Percentiles rank a stretch among this genome's conserved stretches.
phyloP scores from a whole-genome alignment of 2,888 invertebrate genomes.

The Isoperla grammatica region DNA sequence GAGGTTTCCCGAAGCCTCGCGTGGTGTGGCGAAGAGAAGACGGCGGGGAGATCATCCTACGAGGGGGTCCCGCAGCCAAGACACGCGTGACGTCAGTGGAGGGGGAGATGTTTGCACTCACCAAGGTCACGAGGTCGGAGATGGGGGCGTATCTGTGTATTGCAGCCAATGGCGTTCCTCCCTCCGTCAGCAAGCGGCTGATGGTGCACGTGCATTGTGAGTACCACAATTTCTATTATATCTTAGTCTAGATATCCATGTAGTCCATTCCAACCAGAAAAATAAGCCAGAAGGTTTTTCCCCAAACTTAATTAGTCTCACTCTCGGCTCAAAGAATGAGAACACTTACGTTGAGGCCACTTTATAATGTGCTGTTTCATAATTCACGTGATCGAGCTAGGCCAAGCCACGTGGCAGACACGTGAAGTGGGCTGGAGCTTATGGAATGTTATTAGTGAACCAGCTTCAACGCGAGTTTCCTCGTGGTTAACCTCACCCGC shows the following conservation, averaged over 20 bases:
- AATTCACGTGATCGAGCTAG: too few species aligned
- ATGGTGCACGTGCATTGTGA: constrained; percentile 89
- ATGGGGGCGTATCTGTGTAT: constrained; percentile 87
- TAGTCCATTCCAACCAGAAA: too few species aligned
- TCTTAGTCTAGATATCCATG: too few species aligned
- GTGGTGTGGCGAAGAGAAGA: constrained; percentile 85
- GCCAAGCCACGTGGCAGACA: too few species aligned
- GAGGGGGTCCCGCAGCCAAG: constrained; percentile 66
- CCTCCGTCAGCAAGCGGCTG: constrained; percentile 83
- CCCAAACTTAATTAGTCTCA: too few species aligned
- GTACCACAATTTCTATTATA: constrained; percentile 44
- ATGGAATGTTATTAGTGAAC: not conserved
- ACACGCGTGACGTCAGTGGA: constrained; percentile 68
- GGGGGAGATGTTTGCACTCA: constrained; percentile 73
- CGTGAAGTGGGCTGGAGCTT: not conserved
- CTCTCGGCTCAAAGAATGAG: too few species aligned
- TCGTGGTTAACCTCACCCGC: not conserved
- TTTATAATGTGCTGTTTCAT: too few species aligned
- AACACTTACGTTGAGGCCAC: too few species aligned
- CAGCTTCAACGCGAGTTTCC: not conserved
- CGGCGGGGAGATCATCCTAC: constrained; percentile 72
- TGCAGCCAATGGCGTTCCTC: constrained; percentile 82
- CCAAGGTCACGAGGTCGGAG: constrained; percentile 83
- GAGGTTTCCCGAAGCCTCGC: constrained; percentile 77
- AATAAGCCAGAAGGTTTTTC: too few species aligned